phyloP scores from a whole-genome alignment of 2,113 vertebrate genomes.

The Myrmecophaga tridactyla region DNA sequence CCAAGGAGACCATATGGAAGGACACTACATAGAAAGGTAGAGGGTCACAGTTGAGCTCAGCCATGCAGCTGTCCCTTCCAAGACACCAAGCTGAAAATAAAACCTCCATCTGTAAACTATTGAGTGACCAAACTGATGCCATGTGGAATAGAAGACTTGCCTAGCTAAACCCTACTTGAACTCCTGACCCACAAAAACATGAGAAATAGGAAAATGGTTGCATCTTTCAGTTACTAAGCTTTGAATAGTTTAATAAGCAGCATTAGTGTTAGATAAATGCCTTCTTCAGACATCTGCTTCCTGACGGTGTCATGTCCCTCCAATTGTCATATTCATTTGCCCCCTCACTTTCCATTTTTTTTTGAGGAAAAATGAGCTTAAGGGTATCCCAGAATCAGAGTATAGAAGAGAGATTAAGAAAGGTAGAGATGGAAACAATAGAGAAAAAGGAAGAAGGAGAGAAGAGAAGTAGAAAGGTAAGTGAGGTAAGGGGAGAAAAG shows the following conservation, averaged over 20 bases:
- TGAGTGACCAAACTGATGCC: background rate
- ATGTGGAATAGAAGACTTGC: background rate
- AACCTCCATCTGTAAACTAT: background rate
- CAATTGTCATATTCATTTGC: background rate
- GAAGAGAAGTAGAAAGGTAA: background rate
- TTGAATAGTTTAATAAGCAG: background rate
- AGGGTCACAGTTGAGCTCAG: fast-evolving
- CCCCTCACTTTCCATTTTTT: background rate
- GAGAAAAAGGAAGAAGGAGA: background rate
- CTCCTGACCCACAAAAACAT: background rate
- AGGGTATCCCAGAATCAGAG: background rate
- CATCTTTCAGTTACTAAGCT: background rate
- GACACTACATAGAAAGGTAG: fast-evolving
- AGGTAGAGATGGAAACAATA: background rate
- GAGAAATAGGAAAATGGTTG: background rate
- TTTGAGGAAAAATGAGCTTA: background rate
- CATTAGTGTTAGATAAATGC: too few relatives aligned
- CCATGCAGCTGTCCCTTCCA: background rate
- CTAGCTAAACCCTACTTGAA: background rate
- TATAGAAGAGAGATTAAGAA: background rate
- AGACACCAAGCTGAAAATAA: background rate
- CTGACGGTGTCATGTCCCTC: fast-evolving
- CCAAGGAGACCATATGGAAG: background rate
- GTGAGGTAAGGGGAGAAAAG: background rate
- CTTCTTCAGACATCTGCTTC: background rate